Evolutionary conservation across 1,140 invertebrate species (phyloP), one percentile per base, ranked within the genome.

Genomic region (Drosophila arawakana): DNA sequence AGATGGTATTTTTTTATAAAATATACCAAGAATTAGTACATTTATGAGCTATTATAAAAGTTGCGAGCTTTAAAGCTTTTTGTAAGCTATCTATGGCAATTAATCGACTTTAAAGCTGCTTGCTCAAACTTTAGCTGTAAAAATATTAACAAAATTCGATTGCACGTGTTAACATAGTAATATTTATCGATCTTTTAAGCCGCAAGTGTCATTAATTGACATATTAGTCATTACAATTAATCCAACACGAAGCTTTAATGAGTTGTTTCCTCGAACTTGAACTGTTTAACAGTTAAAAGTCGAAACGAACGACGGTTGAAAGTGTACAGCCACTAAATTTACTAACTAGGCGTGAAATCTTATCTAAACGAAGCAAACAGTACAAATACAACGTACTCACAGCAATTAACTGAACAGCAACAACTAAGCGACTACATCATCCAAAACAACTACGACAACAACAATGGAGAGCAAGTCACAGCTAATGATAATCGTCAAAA

Each of bases 401-500:
- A 73, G 46, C 67, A 71, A 71, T 71, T 71, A 71, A 71, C 39
- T 63, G 59, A 44, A 69, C 47, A 71, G 46, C 65, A 73, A 63
- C 63, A 67, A 66, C 67, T 60, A 54, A 2, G 25, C 25, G 25
- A 30, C 25, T 30, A 30, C 25, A 30, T 30, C 25, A 30, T 30
- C 47, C 61, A 10, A 18, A 25, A 25, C 44, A 74, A 30, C 43
- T 63, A 60, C n/a, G 65, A 66, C 30, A 46, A 52, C 47, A 60
- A 39, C 39, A 63, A 39, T 7, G 30, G n/a, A 66, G 55, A 58
- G 58, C 65, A 66, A 59, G 59, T 58, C 47, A 67, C 21, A 65
- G 71, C 76, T 71, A 82, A 81, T 81, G 80, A 78, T 81, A 81
- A 82, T 78, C 79, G 65, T 34, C 57, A 73, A 78, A 66, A 34